phyloP scores from a whole-genome alignment of 2,888 invertebrate species.

The Brachylomia viminalis region DNA sequence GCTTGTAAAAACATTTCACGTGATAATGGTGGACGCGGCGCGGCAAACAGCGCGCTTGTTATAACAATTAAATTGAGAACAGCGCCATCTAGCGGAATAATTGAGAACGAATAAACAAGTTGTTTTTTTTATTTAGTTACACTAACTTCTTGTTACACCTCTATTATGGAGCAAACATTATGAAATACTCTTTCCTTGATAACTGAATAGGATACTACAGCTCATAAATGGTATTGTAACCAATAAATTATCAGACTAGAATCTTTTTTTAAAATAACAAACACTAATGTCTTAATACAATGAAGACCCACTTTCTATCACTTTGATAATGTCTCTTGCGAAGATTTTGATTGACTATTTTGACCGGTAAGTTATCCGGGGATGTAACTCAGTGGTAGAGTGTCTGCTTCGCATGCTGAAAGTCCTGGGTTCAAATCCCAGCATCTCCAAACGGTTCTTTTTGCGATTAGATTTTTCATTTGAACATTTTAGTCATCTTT shows the following conservation, averaged over 20 bases:
- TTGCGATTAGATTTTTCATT: slow-evolving; percentile 22
- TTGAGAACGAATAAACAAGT: slow-evolving; percentile 11
- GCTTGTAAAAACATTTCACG: slow-evolving; percentile 79
- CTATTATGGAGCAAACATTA: neutral
- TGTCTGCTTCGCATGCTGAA: slow-evolving; percentile 93
- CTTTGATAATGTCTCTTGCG: slow-evolving; percentile 20
- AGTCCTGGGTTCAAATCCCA: slow-evolving; percentile 92
- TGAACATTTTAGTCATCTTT: accelerated
- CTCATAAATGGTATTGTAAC: neutral
- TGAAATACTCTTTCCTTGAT: neutral
- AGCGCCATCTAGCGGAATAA: slow-evolving; percentile 79
- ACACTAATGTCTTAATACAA: neutral
- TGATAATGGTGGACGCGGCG: slow-evolving; percentile 67
- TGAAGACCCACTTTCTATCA: neutral
- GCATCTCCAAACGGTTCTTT: slow-evolving; percentile 87
- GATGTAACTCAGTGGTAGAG: slow-evolving; percentile 91
- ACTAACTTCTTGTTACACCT: neutral
- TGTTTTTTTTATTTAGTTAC: neutral
- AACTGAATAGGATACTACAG: neutral
- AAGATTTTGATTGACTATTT: slow-evolving; percentile 60
- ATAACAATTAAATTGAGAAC: slow-evolving; percentile 71
- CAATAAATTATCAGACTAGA: no score
- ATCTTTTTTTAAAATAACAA: no score
- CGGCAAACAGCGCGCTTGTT: slow-evolving; percentile 64
- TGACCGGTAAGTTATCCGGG: slow-evolving; percentile 51